A percentile compares a stretch with the other conserved stretches of the same genome.
These are phyloP conservation scores for Drosophila falleni DNA, from an alignment of 2,888 invertebrate species.

Conservation along the genomic window DNA sequence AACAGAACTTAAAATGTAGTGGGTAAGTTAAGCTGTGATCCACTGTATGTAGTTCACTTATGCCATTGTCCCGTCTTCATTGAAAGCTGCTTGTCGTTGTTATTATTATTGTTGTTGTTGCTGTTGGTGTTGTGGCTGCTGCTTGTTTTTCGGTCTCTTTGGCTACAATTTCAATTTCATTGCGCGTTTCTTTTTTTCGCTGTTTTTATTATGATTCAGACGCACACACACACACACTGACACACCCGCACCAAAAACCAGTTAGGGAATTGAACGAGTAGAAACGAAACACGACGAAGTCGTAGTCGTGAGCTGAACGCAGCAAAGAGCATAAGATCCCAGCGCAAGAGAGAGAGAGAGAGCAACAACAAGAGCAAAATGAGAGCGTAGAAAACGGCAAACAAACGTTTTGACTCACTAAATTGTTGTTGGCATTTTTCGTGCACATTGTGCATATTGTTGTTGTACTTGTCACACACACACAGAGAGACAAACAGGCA, in stretches of 20 bases:
- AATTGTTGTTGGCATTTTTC: conserved; percentile 18
- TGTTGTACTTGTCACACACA: background rate
- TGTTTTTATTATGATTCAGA: conserved; percentile 74
- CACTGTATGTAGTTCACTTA: conserved; percentile 30
- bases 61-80: conserved; percentile 36
- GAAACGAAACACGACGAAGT: conserved; percentile 2
- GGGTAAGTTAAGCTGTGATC: too few relatives aligned
- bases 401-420: conserved; percentile 27
- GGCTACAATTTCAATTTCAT: conserved; percentile 77
- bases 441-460: conserved; percentile 6
- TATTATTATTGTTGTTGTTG: background rate
- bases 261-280: conserved; percentile 49
- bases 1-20: too few relatives aligned
- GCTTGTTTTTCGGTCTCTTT: conserved; percentile 37
- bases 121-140: conserved; percentile 8
- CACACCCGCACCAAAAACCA: conserved; percentile 77
- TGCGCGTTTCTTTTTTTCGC: conserved; percentile 51
- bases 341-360: background rate
- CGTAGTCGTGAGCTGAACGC: background rate
- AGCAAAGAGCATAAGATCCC: conserved; percentile 9
- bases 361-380: conserved; percentile 6
- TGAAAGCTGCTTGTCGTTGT: conserved; percentile 16
- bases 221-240: conserved; percentile 39
- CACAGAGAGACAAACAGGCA: background rate
- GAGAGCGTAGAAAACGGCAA: conserved; percentile 4